A percentile compares a stretch with the other conserved stretches of the same genome.
Conservation (phyloP, 2,113 vertebrate genomes). For the Xenus cinereus region DNA sequence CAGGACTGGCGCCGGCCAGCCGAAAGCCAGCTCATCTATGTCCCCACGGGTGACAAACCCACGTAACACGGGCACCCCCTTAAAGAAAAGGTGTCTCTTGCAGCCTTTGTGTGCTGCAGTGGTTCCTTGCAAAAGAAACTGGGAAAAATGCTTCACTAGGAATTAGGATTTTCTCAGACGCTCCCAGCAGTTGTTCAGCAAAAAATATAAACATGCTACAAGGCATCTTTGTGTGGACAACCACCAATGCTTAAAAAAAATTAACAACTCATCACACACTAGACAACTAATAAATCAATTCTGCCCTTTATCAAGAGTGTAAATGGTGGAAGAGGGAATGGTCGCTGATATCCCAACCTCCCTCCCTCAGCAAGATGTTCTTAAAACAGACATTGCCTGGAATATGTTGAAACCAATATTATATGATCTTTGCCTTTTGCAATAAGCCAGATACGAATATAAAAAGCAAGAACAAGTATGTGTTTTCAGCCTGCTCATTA, state of each 20-base stretch:
- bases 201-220: rapidly evolving
- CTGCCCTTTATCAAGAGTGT: not conserved
- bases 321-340: not conserved
- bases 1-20: not conserved
- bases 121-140: not conserved
- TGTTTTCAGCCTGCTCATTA: not conserved
- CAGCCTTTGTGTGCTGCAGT: not conserved
- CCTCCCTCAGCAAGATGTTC: not conserved
- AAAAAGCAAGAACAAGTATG: not conserved
- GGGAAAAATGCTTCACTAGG: rapidly evolving
- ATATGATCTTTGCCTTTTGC: not conserved
- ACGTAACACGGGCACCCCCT: rapidly evolving
- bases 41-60: rapidly evolving
- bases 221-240: not conserved
- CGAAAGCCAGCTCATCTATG: not conserved
- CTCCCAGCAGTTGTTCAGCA: not conserved
- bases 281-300: not conserved
- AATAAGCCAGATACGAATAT: not conserved
- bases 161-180: not conserved
- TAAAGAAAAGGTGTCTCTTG: rapidly evolving
- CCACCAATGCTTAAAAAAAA: not conserved
- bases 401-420: not conserved
- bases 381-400: too few relatives aligned
- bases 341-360: not conserved
- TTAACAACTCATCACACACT: not conserved